These are phyloP conservation scores for Hiodon tergisus DNA, from an alignment of 2,113 vertebrate genomes.

Conservation along the genomic window DNA sequence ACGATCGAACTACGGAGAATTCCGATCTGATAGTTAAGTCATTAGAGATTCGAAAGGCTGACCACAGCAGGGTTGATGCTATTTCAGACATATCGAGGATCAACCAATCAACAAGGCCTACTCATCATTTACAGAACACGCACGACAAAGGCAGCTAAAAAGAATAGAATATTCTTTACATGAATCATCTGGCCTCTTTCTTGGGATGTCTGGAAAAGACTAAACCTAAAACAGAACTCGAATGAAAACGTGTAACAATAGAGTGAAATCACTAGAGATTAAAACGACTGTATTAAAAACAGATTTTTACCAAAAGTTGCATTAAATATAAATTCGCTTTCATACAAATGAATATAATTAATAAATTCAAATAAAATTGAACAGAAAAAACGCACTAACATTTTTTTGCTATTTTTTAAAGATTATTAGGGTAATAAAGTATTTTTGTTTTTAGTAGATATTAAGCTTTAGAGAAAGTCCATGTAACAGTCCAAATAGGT, in stretches of 20 bases:
- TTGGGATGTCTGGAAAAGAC: too few relatives aligned
- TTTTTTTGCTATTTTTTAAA: constrained; percentile 94
- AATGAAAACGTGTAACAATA: too few relatives aligned
- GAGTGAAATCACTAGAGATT: too few relatives aligned
- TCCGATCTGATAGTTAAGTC: constrained; percentile 47
- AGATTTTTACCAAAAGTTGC: too few relatives aligned
- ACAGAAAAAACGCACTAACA: constrained; percentile 38
- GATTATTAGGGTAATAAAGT: constrained; percentile 98
- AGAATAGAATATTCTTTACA: too few relatives aligned
- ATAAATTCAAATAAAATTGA: background rate
- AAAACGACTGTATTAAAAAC: too few relatives aligned
- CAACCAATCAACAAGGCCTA: constrained; percentile 25
- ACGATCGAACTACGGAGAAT: constrained; percentile 37
- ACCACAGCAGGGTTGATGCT: constrained; percentile 39
- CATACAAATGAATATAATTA: background rate
- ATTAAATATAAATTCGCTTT: background rate
- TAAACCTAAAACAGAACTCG: too few relatives aligned
- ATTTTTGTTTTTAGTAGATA: constrained; percentile 98
- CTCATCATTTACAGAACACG: too few relatives aligned
- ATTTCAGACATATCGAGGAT: constrained; percentile 28
- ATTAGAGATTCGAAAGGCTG: constrained; percentile 46
- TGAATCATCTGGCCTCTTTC: too few relatives aligned
- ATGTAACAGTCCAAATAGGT: constrained; percentile 88
- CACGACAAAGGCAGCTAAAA: too few relatives aligned
- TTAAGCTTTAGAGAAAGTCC: constrained; percentile 99